Evolutionary conservation across 2,797 vertebrate genomes (phyloP), one percentile per base, ranked within the genome.

Genomic region (Myotis daubentonii): DNA sequence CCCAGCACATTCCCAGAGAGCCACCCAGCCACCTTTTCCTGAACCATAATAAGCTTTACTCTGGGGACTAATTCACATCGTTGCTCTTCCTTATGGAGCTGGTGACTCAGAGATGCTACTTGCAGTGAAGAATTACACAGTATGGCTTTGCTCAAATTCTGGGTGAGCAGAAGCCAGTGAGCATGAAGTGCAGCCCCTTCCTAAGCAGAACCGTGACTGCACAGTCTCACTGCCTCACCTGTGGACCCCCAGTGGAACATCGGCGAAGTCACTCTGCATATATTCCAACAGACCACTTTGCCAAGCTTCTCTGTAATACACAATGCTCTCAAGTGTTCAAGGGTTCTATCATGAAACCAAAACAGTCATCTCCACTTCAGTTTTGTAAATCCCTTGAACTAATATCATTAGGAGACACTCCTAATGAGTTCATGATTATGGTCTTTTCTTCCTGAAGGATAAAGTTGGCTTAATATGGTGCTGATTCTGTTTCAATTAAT

Each of bases 21-120:
- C 82, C 57, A 57, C 71, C 28, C 51, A 23, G 15, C 87, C 81
- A 70, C 89, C 51, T 89, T 91, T 49, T 41, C n/a, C 47, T 95
- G 93, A 95, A 93, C 93, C 95, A 33, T n/a, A 92, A 55, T 47
- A 87, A 94, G 87, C 11, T 70, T n/a, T 65, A 36, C 75, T 91
- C 87, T 66, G 51, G 93, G 90, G 96, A 95, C 16, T 91, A 85
- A 71, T 91, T 95, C 76, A 85, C 81, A 79, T 76, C 23, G 0
- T 79, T 71, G 57, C 49, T 89, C 84, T 96, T 91, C 88, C 91
- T 95, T 95, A 93, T 93, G 87, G 91, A 97, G 71, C 80, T 75
- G 76, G 49, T 92, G 88, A 94, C 83, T 96, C 68, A 5, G 71
- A 92, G 84, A 96, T 4, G 36, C 30, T 93, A 28, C 36, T 90